phyloP scores from a whole-genome alignment of 1,140 invertebrate genomes.

The Aphaenogaster rudis region DNA sequence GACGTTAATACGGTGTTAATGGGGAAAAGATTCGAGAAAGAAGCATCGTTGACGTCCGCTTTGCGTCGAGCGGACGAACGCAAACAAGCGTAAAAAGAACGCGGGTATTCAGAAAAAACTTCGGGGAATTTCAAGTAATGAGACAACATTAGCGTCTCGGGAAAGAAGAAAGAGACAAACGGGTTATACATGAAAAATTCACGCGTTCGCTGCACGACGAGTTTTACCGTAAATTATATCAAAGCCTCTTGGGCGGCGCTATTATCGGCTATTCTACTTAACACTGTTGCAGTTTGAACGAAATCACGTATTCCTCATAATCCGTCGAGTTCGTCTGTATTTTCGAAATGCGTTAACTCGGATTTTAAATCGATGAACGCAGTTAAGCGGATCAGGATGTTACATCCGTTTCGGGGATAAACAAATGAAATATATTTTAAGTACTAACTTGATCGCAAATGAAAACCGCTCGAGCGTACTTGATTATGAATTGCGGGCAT shows the following conservation, averaged over 20 bases:
- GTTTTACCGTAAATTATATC: slow-evolving; percentile 49
- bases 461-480: slow-evolving; percentile 29
- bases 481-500: slow-evolving; percentile 21
- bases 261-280: slow-evolving; percentile 24
- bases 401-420: slow-evolving; percentile 30
- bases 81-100: slow-evolving; percentile 31
- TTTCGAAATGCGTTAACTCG: slow-evolving; percentile 61
- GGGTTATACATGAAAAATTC: slow-evolving; percentile 15
- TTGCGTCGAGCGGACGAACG: slow-evolving; percentile 41
- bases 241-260: background rate
- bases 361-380: slow-evolving; percentile 71
- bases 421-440: slow-evolving; percentile 64
- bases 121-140: slow-evolving; percentile 45
- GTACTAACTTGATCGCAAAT: slow-evolving; percentile 40
- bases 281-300: background rate
- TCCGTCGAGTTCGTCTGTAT: slow-evolving; percentile 19
- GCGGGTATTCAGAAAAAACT: slow-evolving; percentile 14
- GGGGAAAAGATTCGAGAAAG: slow-evolving; percentile 61
- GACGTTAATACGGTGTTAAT: slow-evolving; percentile 74
- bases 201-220: background rate
- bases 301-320: slow-evolving; percentile 48
- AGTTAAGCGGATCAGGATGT: slow-evolving; percentile 64
- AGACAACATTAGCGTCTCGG: slow-evolving; percentile 34
- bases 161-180: slow-evolving; percentile 16
- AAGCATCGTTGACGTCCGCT: slow-evolving; percentile 57